phyloP scores from a whole-genome alignment of 2,113 vertebrate genomes.

The Caloenas nicobarica region DNA sequence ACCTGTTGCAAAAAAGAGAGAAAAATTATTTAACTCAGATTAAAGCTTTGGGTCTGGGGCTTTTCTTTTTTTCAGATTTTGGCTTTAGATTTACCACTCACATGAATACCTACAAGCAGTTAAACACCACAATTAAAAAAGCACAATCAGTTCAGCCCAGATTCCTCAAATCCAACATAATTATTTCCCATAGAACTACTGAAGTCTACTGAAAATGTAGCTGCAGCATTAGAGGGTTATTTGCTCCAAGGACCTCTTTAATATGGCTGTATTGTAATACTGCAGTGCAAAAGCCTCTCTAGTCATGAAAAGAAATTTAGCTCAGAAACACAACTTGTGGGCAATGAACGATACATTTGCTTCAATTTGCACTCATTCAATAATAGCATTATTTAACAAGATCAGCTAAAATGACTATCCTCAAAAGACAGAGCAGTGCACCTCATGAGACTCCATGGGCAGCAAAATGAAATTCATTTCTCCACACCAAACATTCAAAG shows the following conservation, averaged over 20 bases:
- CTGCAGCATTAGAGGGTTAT: constrained; percentile 67
- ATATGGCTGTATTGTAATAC: constrained; percentile 83
- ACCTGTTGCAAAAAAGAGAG: constrained; percentile 72
- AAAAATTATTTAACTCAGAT: not conserved
- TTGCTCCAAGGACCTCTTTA: constrained; percentile 78
- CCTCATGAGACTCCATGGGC: not conserved
- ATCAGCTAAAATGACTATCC: constrained; percentile 36
- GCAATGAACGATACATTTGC: constrained; percentile 27
- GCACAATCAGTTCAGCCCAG: not conserved
- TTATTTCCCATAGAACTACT: constrained; percentile 22
- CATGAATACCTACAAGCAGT: not conserved
- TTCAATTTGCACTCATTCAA: constrained; percentile 57
- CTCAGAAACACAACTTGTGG: constrained; percentile 69
- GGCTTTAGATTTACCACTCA: not conserved
- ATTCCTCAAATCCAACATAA: constrained; percentile 16
- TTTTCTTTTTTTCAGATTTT: not conserved
- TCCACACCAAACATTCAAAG: constrained; percentile 26
- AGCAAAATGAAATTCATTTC: constrained; percentile 39
- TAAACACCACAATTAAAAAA: constrained; percentile 14
- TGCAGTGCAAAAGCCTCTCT: constrained; percentile 73
- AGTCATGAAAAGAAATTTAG: constrained; percentile 49
- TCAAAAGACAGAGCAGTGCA: constrained; percentile 18
- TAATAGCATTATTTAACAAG: constrained; percentile 46
- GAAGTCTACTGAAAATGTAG: constrained; percentile 8
- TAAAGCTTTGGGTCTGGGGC: not conserved